A percentile compares a stretch with the other conserved stretches of the same genome.
These are phyloP conservation scores for Lithobates sylvaticus DNA, from an alignment of 2,797 vertebrate species.

Conservation along the genomic window DNA sequence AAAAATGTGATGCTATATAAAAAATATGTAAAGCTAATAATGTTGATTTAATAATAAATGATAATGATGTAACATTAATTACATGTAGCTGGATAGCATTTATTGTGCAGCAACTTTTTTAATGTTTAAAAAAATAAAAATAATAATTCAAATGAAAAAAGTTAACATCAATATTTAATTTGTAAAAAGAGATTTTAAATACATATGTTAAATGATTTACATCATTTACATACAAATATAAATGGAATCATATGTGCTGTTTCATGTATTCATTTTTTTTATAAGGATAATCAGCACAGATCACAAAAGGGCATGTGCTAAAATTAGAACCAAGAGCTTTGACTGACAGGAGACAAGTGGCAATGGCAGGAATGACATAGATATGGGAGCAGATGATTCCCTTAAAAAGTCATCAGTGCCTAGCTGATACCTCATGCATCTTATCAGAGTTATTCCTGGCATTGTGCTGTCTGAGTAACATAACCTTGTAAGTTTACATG, in stretches of 20 bases:
- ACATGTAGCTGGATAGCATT: too few species aligned
- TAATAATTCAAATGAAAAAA: too few species aligned
- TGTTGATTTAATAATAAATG: too few species aligned
- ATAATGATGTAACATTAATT: too few species aligned
- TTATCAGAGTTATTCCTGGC: constrained; percentile 95
- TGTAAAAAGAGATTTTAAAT: too few species aligned
- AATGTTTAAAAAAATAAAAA: too few species aligned
- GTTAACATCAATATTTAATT: too few species aligned
- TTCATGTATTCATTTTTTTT: neutral
- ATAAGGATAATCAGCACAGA: constrained; percentile 63
- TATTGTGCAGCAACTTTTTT: too few species aligned
- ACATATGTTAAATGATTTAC: too few species aligned
- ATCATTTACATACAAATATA: neutral
- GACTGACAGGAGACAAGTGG: constrained; percentile 94
- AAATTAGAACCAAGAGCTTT: constrained; percentile 83
- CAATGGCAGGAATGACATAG: constrained; percentile 84
- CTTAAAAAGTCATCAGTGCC: constrained; percentile 96
- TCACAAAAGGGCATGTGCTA: constrained; percentile 87
- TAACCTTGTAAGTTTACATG: constrained; percentile 77
- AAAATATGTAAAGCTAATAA: too few species aligned
- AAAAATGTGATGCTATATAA: too few species aligned
- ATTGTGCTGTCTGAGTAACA: constrained; percentile 77
- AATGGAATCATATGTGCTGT: neutral
- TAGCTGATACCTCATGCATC: constrained; percentile 82
- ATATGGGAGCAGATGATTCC: constrained; percentile 90